Percentiles rank a stretch among this genome's conserved stretches.
Evolutionary conservation across 2,797 vertebrate genomes (phyloP).

Genomic region (Chelon labrosus): DNA sequence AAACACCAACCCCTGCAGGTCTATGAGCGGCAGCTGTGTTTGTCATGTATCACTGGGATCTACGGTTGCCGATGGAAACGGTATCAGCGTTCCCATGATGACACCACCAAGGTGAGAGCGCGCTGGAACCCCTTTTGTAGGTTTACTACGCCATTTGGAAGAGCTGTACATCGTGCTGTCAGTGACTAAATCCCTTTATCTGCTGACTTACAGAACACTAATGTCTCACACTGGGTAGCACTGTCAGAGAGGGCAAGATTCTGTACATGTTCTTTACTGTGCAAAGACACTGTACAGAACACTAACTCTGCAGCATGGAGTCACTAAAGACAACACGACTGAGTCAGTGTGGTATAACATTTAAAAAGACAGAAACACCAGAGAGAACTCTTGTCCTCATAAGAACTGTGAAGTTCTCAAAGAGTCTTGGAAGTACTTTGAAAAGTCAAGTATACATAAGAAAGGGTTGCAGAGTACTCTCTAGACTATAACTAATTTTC

Average conservation of each 20-base stretch:
- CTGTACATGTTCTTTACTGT: not conserved
- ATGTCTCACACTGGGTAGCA: not conserved
- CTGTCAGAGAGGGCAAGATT: not conserved
- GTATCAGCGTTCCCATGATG: constrained; percentile 98
- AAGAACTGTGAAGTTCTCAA: too few species aligned
- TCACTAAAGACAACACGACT: not conserved
- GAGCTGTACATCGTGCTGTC: not conserved
- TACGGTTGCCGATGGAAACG: constrained; percentile 99
- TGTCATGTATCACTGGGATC: constrained; percentile 98
- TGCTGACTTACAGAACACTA: not conserved
- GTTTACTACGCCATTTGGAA: not conserved
- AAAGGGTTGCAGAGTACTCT: too few species aligned
- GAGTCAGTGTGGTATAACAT: not conserved
- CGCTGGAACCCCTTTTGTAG: not conserved
- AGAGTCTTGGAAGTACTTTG: too few species aligned
- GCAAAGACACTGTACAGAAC: not conserved
- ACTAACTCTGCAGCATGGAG: not conserved
- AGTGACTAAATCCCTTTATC: not conserved
- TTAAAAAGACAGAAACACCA: not conserved
- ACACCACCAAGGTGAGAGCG: constrained; percentile 93
- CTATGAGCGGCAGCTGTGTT: constrained; percentile 97
- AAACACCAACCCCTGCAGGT: constrained; percentile 99
- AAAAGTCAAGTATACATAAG: too few species aligned
- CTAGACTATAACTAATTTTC: too few species aligned
- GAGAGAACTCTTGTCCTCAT: too few species aligned